phyloP scores from a whole-genome alignment of 2,113 vertebrate species.

The Boulengeromyrus knoepffleri region DNA sequence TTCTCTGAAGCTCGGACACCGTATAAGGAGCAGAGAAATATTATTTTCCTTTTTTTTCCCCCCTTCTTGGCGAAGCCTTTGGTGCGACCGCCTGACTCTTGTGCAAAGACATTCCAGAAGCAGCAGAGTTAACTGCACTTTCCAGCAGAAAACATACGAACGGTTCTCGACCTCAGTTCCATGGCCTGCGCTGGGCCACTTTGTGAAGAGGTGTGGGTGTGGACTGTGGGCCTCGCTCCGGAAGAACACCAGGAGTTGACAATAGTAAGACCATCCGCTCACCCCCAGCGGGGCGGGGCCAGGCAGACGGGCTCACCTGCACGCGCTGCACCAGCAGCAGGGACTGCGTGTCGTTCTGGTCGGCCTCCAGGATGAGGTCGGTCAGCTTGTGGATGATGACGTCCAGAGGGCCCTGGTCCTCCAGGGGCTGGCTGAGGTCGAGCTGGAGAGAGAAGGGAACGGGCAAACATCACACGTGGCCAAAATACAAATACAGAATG shows the following conservation, averaged over 20 bases:
- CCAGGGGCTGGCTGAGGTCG: constrained; percentile 85
- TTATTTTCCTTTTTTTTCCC: neutral
- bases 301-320: constrained; percentile 65
- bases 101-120: neutral
- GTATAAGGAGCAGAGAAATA: neutral
- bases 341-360: constrained; percentile 91
- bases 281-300: neutral
- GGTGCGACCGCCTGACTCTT: neutral
- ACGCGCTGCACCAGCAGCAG: constrained; percentile 88
- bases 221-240: neutral
- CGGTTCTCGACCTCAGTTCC: neutral
- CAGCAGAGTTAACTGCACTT: neutral
- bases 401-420: constrained; percentile 92
- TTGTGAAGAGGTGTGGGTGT: neutral
- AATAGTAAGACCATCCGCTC: neutral
- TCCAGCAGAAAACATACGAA: neutral
- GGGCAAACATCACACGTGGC: constrained; percentile 22
- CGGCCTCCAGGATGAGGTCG: constrained; percentile 92
- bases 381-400: constrained; percentile 99
- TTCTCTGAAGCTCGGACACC: neutral
- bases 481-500: too few relatives aligned
- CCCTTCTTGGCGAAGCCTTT: neutral
- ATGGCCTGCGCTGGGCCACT: neutral
- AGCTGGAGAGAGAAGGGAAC: constrained; percentile 59
- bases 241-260: neutral